Base-by-base conservation (phyloP, 1,140 invertebrate genomes). In the Steinernema khuongi region DNA sequence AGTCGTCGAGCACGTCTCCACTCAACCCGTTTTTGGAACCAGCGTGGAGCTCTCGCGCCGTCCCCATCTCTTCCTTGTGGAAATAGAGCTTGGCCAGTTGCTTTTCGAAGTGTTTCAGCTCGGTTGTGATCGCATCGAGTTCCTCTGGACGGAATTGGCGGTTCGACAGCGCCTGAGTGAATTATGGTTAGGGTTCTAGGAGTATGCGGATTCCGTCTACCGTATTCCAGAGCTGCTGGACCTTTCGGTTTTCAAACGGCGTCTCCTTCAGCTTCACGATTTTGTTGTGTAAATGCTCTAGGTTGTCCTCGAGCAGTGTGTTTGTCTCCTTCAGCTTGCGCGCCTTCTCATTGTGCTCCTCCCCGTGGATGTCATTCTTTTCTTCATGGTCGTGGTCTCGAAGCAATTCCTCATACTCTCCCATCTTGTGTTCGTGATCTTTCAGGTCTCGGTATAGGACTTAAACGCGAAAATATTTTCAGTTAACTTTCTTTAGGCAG, bases 71-170 rank as follows among this genome's bases (percentile, higher is more conserved):
- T 22, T 60, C 50, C 50, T 60, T 60, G 50, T 60, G 50, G 26
- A 60, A 60, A 17, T 60, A 14, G 14, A 60, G 4, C 26, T 60
- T 60, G 4, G 50, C 19, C 7, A 60, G 22, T 22, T 60, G 50
- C 19, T 60, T 60, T 60, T 60, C 50, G 19, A 60, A 60, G 50
- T 60, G 50, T 60, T 60, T 60, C 11, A 60, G 50, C 50, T 60
- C 50, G 4, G 26, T 22, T 7, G 14, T 14, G 50, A 60, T 60
- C 26, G 50, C 14, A 7, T 60, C 50, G 14, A 60, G 50, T 60
- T 60, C 50, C 50, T 7, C 19, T 22, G 50, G 50, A 60, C 7
- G 7, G 22, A 60, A 60, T 22, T 60, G 50, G 50, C 50, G 50
- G 19, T 60, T 60, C 14, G 50, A 60, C 50, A 60, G 26, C 50